These are phyloP conservation scores for Tinea trinotella DNA, from an alignment of 2,888 invertebrate species.

Conservation along the genomic window DNA sequence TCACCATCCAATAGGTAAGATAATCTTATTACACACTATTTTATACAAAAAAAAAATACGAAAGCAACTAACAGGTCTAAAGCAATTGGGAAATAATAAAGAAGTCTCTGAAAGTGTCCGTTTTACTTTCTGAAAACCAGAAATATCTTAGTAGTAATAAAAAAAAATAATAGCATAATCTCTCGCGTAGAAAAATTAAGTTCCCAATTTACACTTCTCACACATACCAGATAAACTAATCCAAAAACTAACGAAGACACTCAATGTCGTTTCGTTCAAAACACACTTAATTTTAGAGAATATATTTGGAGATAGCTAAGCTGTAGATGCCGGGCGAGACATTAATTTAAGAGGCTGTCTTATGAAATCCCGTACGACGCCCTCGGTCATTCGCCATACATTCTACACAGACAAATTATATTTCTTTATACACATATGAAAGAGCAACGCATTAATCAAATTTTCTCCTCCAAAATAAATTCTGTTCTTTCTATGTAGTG, in stretches of 20 bases:
- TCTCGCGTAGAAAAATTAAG: not conserved
- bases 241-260: conserved; percentile 35
- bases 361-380: conserved; percentile 33
- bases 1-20: too few relatives aligned
- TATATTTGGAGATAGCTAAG: conserved; percentile 43
- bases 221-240: conserved; percentile 37
- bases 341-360: conserved; percentile 36
- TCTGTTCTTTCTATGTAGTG: not conserved
- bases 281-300: conserved; percentile 31
- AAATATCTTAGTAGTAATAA: not conserved
- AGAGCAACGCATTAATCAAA: conserved; percentile 7
- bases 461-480: not conserved
- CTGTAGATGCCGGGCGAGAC: conserved; percentile 30
- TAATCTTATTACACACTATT: too few relatives aligned
- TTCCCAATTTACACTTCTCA: not conserved
- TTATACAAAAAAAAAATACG: too few relatives aligned
- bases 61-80: too few relatives aligned
- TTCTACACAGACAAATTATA: not conserved
- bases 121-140: too few relatives aligned
- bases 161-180: not conserved
- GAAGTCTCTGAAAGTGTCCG: too few relatives aligned
- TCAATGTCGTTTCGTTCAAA: conserved; percentile 35
- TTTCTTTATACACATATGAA: not conserved
- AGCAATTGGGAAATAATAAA: too few relatives aligned
- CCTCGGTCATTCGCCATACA: conserved; percentile 14